Evolutionary conservation across 1,140 invertebrate species (phyloP), one percentile per base, ranked within the genome.

Genomic region (Brachionus manjavacas): DNA sequence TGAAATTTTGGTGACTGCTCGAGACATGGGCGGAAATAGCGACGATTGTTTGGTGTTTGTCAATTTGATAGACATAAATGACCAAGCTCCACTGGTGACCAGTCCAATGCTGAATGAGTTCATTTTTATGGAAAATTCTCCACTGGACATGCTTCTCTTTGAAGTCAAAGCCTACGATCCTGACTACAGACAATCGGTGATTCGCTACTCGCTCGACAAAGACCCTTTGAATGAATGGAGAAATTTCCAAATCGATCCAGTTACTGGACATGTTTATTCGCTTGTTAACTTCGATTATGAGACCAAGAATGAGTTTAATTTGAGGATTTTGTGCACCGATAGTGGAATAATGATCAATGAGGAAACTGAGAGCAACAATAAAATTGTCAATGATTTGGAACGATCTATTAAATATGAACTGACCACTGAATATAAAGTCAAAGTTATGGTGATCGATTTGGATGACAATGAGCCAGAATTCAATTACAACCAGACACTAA

Each of bases 401-500:
- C 31, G 52, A 81, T 64, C 52, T 1, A 81, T 41, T 7, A 64
- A 39, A 64, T n/a, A 23, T 35, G 79, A 81, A 6, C n/a, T 76
- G 31, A 76, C 6, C 3, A 76, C 72, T 23, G 72, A 76, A 35
- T 76, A 49, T 76, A 76, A 39, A 31, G 64, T 81, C 2, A 81
- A 81, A 81, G 46, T 81, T 4, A 43, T 43, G 39, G n/a, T 81
- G 25, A 16, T 64, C 11, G 79, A 81, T 64, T 68, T 81, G 25
- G 79, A 81, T 46, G 79, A 81, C 16, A 81, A 81, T 68, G 79
- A 81, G n/a, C 79, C 79, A 1, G 64, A 64, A 41, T 80, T 80
- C 20, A 41, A 60, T 68, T 43, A 23, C 4, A 20, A 20, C 23
- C 49, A 60, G 41, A 64, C 46, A 64, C 16, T 52, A 11, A 60